These are phyloP conservation scores for Drosophila kambysellisi DNA, from an alignment of 2,888 invertebrate genomes.

Conservation along the genomic window DNA sequence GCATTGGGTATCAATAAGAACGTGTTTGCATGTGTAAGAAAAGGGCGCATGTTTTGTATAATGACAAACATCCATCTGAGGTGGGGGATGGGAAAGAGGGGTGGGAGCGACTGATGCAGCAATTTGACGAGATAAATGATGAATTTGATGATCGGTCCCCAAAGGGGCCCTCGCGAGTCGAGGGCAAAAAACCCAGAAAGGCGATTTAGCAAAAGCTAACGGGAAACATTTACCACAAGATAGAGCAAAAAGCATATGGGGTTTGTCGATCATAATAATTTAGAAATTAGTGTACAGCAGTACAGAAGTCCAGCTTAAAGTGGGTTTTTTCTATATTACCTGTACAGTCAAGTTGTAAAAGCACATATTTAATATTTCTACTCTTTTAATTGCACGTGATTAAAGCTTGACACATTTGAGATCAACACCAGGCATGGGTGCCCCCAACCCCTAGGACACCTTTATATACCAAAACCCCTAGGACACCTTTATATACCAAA, in stretches of 20 bases:
- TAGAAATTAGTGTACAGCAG: no score
- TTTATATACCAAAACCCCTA: neutral
- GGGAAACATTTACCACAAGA: neutral
- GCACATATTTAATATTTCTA: neutral
- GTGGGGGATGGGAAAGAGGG: conserved; percentile 9
- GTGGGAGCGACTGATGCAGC: conserved; percentile 6
- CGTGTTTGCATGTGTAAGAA: neutral
- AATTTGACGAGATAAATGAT: conserved; percentile 58
- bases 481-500: neutral
- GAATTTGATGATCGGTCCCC: conserved; percentile 42
- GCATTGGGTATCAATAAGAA: neutral
- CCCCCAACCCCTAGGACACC: neutral
- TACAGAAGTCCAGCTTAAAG: neutral
- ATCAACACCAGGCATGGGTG: neutral
- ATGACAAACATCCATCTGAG: conserved; percentile 19
- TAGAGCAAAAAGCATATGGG: neutral
- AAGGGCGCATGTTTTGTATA: conserved; percentile 20
- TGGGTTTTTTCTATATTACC: neutral
- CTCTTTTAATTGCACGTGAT: neutral
- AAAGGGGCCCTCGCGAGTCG: conserved; percentile 22
- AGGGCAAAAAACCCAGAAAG: conserved; percentile 40
- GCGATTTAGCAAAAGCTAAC: neutral
- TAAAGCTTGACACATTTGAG: neutral
- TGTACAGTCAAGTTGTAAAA: neutral
- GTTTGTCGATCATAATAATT: neutral